phyloP scores from a whole-genome alignment of 2,888 invertebrate species.

The Nowickia ferox region DNA sequence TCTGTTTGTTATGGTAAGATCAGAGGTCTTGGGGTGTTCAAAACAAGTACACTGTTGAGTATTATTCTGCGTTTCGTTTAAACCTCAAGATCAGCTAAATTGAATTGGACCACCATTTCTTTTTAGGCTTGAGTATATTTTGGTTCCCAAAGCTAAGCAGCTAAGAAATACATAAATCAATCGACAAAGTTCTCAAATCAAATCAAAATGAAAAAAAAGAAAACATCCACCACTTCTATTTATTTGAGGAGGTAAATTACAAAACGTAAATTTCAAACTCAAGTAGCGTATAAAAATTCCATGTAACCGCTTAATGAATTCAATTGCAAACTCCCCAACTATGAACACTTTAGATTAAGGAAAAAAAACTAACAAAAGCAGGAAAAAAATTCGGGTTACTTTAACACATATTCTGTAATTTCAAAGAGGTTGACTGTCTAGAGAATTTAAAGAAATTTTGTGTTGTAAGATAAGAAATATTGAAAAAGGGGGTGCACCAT shows the following conservation, averaged over 20 bases:
- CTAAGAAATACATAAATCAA: background rate
- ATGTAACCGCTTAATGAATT: background rate
- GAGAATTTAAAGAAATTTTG: conserved; percentile 4
- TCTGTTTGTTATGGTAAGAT: too few relatives aligned
- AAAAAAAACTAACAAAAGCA: background rate
- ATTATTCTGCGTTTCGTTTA: too few relatives aligned
- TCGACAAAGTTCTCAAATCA: background rate
- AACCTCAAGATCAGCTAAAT: too few relatives aligned
- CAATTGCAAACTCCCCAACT: background rate
- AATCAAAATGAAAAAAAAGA: too few relatives aligned
- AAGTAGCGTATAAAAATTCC: background rate
- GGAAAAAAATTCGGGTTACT: background rate
- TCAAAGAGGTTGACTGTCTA: too few relatives aligned
- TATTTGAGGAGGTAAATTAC: background rate
- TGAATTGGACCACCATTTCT: too few relatives aligned
- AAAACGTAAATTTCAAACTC: background rate
- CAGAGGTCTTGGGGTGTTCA: too few relatives aligned
- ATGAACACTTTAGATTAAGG: background rate
- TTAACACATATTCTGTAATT: background rate
- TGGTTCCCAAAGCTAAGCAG: background rate
- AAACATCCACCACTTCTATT: too few relatives aligned
- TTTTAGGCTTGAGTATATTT: too few relatives aligned
- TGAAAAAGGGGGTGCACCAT: background rate
- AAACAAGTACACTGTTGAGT: too few relatives aligned
- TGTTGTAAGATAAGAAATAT: conserved; percentile 13